Evolutionary conservation across 2,888 invertebrate species (phyloP).

Genomic region (Ectobius pallidus): DNA sequence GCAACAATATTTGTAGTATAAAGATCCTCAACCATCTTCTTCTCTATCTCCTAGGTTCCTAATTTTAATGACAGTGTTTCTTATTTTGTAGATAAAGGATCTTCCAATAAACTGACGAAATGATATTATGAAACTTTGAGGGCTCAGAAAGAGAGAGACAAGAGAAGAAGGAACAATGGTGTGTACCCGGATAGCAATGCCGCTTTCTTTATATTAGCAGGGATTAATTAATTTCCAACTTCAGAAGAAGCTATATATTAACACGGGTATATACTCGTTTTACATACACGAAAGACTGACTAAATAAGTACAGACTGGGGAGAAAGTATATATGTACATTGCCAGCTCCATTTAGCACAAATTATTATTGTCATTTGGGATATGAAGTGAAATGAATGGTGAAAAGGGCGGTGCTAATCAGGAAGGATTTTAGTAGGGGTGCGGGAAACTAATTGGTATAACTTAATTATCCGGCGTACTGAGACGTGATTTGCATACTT

Average conservation of each 20-base stretch:
- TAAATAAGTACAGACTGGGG: not conserved
- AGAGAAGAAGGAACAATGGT: no score
- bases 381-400: slow-evolving; percentile 1
- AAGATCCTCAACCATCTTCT: no score
- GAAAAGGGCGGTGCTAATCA: slow-evolving; percentile 1
- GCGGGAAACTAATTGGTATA: slow-evolving; percentile 7
- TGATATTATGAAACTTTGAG: no score
- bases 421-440: not conserved
- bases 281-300: not conserved
- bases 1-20: no score
- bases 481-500: slow-evolving; percentile 16
- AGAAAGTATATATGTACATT: not conserved
- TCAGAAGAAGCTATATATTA: not conserved
- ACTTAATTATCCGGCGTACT: slow-evolving; percentile 7
- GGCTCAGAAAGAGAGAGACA: no score
- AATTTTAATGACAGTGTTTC: no score
- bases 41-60: no score
- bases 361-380: slow-evolving; percentile 17
- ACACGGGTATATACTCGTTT: not conserved
- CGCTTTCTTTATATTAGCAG: not conserved
- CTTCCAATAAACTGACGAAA: no score
- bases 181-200: not conserved
- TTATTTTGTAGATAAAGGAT: no score
- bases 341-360: not conserved
- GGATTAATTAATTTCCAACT: not conserved